Evolutionary conservation across 2,888 invertebrate genomes (phyloP), one percentile per base, ranked within the genome.

Genomic region (Nemapogon koenigi): DNA sequence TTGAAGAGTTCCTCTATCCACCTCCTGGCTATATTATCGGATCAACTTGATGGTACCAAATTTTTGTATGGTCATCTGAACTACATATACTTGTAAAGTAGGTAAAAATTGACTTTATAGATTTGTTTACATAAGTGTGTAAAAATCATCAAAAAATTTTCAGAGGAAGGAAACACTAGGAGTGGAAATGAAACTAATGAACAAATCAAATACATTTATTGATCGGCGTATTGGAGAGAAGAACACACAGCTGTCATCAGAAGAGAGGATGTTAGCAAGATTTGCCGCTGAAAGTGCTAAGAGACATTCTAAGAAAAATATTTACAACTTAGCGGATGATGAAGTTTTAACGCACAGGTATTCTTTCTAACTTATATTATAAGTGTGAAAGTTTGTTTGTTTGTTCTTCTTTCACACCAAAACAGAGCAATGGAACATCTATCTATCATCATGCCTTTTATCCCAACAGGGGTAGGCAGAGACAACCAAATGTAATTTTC

Each of bases 191-290:
- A 87, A 88, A 49, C 62, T 87, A 0, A 85, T 89, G 59, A 82
- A 91, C 50, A 97, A 97, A 58, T 83, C 86, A 0, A 98, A 96
- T 61, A 79, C 87, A 19, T 92, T 97, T 51, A 73, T 89, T 38
- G 97, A 98, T 59, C 86, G 87, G 45, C 86, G 98, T 53, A 90
- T 97, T 45, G 96, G 96, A 19, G 92, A 95, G 63, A 86, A 83
- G 51, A 85, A 90, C 53, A 59, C 64, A 7, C 75, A 72, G 13
- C 76, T 93, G 59, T 82, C 86, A 0, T 78, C 83, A 2, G 93
- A 93, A 48, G 94, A 97, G 33, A 87, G 88, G 50, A 85, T 90
- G 55, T 85, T 91, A 49, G 91, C 91, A 0, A 78, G 97, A 43
- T 94, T 91, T 58, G 84, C 93, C 0, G 87, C 90, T 0, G 91